Conservation (phyloP, 2,888 invertebrate species). For the Aproaerema taeniolella region DNA sequence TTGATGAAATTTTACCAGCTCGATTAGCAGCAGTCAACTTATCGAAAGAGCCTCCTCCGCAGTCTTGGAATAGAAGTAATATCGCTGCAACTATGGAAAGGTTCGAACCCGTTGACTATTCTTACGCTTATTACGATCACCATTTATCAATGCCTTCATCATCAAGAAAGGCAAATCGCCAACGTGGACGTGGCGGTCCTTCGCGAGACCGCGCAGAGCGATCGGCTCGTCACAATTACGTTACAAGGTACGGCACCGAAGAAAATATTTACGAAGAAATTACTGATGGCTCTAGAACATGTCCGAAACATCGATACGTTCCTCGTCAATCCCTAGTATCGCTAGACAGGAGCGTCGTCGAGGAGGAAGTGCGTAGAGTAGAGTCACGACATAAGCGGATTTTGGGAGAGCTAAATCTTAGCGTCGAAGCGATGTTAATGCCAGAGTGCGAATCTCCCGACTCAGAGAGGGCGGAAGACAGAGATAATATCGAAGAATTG, state of each 20-base stretch:
- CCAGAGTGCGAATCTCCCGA: slow-evolving; percentile 83
- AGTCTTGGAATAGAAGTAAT: slow-evolving; percentile 80
- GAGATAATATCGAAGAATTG: slow-evolving; percentile 81
- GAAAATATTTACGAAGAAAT: slow-evolving; percentile 91
- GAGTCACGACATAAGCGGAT: slow-evolving; percentile 90
- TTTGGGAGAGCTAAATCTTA: slow-evolving; percentile 90
- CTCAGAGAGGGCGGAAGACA: slow-evolving; percentile 80
- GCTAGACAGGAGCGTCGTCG: slow-evolving; percentile 84
- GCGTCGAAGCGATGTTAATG: slow-evolving; percentile 94
- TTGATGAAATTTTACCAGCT: slow-evolving; percentile 71
- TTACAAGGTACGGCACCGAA: slow-evolving; percentile 88
- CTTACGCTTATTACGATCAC: slow-evolving; percentile 89
- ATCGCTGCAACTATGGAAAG: slow-evolving; percentile 81
- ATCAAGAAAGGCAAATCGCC: slow-evolving; percentile 63
- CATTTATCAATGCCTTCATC: slow-evolving; percentile 81
- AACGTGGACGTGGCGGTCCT: slow-evolving; percentile 61
- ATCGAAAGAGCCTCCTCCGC: slow-evolving; percentile 60
- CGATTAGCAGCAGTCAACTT: slow-evolving; percentile 68
- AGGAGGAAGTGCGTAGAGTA: slow-evolving; percentile 89
- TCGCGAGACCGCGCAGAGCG: slow-evolving; percentile 38
- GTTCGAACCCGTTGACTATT: slow-evolving; percentile 85
- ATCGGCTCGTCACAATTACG: slow-evolving; percentile 80
- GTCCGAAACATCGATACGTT: slow-evolving; percentile 67
- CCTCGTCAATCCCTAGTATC: slow-evolving; percentile 81
- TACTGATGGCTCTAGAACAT: slow-evolving; percentile 79